These are phyloP conservation scores for Cercocebus atys DNA, from an alignment of 2,113 vertebrate species.

Conservation along the genomic window DNA sequence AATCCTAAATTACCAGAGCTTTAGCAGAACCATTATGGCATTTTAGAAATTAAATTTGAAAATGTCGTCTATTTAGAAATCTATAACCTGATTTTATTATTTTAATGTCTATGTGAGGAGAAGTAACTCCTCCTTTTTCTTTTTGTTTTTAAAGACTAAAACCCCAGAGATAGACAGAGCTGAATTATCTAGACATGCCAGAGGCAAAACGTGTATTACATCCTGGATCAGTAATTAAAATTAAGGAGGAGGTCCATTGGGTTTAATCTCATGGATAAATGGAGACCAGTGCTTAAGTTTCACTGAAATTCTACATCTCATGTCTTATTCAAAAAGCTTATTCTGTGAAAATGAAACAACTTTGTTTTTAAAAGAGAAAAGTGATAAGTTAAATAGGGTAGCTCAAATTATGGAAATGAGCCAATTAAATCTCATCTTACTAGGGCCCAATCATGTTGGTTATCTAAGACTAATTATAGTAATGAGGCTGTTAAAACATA, in stretches of 20 bases:
- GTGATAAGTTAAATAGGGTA: conserved; percentile 46
- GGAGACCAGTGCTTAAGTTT: background rate
- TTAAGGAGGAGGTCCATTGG: background rate
- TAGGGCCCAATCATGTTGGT: conserved; percentile 52
- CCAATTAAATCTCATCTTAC: conserved; percentile 66
- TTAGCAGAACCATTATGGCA: background rate
- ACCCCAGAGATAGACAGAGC: background rate
- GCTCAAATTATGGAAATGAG: conserved; percentile 42
- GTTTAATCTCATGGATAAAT: conserved; percentile 39
- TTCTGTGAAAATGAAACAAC: conserved; percentile 51
- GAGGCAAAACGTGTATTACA: conserved; percentile 30
- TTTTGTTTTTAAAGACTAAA: background rate
- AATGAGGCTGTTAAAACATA: conserved; percentile 47
- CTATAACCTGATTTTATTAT: background rate
- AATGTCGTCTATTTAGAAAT: background rate
- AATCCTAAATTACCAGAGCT: background rate
- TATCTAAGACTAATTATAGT: conserved; percentile 56
- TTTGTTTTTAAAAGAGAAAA: conserved; percentile 55
- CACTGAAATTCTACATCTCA: background rate
- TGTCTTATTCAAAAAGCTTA: conserved; percentile 21
- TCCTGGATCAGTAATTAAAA: conserved; percentile 33
- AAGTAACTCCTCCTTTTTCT: background rate
- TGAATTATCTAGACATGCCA: conserved; percentile 8
- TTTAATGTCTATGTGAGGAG: background rate
- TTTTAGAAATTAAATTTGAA: background rate